Evolutionary conservation across 2,888 invertebrate genomes (phyloP).

Genomic region (Drosophila colorata): DNA sequence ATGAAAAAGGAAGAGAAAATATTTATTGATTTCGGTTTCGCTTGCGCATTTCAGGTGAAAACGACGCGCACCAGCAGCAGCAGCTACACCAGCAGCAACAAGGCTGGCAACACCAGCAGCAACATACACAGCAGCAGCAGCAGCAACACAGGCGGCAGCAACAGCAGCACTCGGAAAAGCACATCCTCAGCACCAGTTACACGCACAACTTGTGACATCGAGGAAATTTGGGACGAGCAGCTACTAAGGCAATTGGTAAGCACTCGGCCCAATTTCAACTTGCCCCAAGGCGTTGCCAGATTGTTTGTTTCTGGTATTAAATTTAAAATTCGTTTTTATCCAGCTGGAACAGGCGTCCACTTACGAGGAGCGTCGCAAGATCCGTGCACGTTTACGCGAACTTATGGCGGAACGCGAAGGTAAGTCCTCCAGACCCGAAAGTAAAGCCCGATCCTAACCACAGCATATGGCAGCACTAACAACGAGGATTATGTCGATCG

Average conservation of each 20-base stretch:
- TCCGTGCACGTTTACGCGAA: slow-evolving; percentile 92
- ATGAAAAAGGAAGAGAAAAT: neutral
- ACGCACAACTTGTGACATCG: slow-evolving; percentile 88
- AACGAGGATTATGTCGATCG: slow-evolving; percentile 24
- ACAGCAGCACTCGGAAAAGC: slow-evolving; percentile 39
- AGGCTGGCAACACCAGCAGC: slow-evolving; percentile 74
- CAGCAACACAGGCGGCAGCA: slow-evolving; percentile 74
- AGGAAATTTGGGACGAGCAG: slow-evolving; percentile 92
- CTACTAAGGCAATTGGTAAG: slow-evolving; percentile 90
- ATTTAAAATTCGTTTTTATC: neutral
- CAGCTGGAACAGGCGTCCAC: slow-evolving; percentile 94
- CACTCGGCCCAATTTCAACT: too few species aligned
- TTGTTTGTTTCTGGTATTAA: too few species aligned
- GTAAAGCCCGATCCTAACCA: neutral
- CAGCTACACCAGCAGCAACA: slow-evolving; percentile 57
- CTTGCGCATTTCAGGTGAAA: slow-evolving; percentile 85
- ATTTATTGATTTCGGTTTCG: slow-evolving; percentile 10
- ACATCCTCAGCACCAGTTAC: slow-evolving; percentile 86
- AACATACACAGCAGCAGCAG: slow-evolving; percentile 70
- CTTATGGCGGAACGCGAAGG: slow-evolving; percentile 96
- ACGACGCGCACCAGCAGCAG: slow-evolving; percentile 85
- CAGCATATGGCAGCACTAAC: slow-evolving; percentile 40
- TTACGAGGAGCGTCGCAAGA: slow-evolving; percentile 94
- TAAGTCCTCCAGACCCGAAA: slow-evolving; percentile 82
- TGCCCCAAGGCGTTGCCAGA: too few species aligned